These are phyloP conservation scores for Semnornis frantzii DNA, from an alignment of 2,113 vertebrate genomes.

Conservation along the genomic window DNA sequence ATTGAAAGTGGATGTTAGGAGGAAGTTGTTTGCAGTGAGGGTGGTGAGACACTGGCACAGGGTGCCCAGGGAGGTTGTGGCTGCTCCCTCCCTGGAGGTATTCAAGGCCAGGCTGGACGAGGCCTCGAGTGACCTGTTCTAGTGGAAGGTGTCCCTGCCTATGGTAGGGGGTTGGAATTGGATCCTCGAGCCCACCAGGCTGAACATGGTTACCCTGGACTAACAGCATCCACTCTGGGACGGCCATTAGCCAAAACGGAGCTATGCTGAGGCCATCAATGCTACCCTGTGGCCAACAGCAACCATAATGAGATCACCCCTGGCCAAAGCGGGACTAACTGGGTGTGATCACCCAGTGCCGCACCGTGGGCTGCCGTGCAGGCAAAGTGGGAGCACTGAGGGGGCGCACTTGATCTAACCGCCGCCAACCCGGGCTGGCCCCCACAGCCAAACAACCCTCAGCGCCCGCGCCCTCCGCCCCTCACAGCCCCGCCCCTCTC, in stretches of 20 bases:
- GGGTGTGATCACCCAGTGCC: background rate
- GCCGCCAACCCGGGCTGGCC: rapidly evolving
- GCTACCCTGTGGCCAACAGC: background rate
- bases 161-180: too few relatives aligned
- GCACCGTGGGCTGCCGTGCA: too few relatives aligned
- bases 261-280: too few relatives aligned
- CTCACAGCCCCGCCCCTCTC: background rate
- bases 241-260: too few relatives aligned
- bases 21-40: too few relatives aligned
- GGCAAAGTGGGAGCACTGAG: background rate
- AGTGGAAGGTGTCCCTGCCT: too few relatives aligned
- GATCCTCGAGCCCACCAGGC: background rate
- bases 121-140: too few relatives aligned
- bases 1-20: too few relatives aligned
- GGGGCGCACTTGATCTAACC: rapidly evolving
- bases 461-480: rapidly evolving
- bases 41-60: too few relatives aligned
- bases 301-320: rapidly evolving
- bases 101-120: too few relatives aligned
- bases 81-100: too few relatives aligned
- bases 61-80: too few relatives aligned
- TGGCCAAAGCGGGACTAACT: background rate
- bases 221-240: background rate
- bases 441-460: rapidly evolving
- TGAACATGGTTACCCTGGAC: background rate